A percentile compares a stretch with the other conserved stretches of the same genome.
These are phyloP conservation scores for Gila orcuttii DNA, from an alignment of 2,113 vertebrate genomes.

Conservation along the genomic window DNA sequence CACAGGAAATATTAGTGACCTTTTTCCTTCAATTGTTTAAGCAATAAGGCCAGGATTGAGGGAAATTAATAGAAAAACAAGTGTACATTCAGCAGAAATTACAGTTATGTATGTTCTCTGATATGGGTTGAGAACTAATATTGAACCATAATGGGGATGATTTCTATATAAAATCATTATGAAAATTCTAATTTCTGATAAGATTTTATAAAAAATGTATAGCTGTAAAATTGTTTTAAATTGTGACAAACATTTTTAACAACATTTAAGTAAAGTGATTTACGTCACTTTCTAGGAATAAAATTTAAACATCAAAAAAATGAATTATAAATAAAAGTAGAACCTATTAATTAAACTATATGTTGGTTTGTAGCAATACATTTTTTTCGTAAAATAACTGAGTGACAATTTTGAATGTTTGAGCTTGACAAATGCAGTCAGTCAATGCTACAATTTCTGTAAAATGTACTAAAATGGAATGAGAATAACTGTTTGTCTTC, in stretches of 20 bases:
- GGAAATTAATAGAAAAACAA: constrained; percentile 50
- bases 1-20: constrained; percentile 71
- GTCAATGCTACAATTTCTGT: no score
- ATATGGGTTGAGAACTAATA: background rate
- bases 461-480: no score
- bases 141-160: background rate
- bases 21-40: constrained; percentile 71
- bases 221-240: background rate
- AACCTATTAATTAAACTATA: background rate
- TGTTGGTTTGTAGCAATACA: background rate
- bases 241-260: background rate
- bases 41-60: constrained; percentile 47
- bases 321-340: background rate
- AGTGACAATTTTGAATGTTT: no score
- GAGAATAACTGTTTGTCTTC: no score
- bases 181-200: background rate
- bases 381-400: no score
- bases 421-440: no score
- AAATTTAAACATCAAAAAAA: background rate
- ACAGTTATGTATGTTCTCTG: background rate
- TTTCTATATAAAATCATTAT: background rate
- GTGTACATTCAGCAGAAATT: background rate
- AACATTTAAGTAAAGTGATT: background rate
- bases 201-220: background rate
- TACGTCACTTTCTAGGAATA: background rate